Conservation (phyloP, 2,797 vertebrate genomes). For the Sparidentex hasta region DNA sequence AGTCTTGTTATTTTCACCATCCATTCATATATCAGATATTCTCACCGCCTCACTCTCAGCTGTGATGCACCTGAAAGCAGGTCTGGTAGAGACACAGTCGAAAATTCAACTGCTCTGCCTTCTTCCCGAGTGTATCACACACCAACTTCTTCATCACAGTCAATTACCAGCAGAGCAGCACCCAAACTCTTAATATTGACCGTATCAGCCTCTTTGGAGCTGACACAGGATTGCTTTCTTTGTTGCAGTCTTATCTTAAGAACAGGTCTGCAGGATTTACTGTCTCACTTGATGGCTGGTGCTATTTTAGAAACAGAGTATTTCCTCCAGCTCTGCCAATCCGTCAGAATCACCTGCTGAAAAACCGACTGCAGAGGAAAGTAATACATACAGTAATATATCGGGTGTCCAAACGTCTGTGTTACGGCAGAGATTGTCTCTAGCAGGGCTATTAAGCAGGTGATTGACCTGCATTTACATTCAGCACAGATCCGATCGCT, state of each 20-base stretch:
- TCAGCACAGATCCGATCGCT: not conserved
- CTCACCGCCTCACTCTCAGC: not conserved
- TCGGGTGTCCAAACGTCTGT: not conserved
- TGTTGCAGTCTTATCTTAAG: slow-evolving; percentile 17
- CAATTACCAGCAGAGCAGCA: not conserved
- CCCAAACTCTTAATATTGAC: not conserved
- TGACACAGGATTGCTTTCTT: not conserved
- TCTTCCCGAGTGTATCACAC: not conserved
- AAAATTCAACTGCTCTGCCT: not conserved
- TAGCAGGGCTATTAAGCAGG: slow-evolving; percentile 4
- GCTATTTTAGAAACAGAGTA: not conserved
- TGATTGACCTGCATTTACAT: slow-evolving; percentile 7
- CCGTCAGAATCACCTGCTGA: not conserved
- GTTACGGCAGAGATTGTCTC: not conserved
- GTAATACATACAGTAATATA: not conserved
- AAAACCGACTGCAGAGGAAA: slow-evolving; percentile 1
- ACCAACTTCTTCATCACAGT: not conserved
- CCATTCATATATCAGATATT: not conserved
- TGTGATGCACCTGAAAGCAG: not conserved
- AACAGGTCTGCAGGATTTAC: slow-evolving; percentile 16
- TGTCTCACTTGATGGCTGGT: not conserved
- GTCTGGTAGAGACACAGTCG: no score
- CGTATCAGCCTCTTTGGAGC: not conserved
- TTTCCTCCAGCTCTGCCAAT: not conserved
- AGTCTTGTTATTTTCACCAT: no score